Percentiles rank a stretch among this genome's conserved stretches.
Conservation (phyloP, 2,888 invertebrate species). For the Rutpela maculata region DNA sequence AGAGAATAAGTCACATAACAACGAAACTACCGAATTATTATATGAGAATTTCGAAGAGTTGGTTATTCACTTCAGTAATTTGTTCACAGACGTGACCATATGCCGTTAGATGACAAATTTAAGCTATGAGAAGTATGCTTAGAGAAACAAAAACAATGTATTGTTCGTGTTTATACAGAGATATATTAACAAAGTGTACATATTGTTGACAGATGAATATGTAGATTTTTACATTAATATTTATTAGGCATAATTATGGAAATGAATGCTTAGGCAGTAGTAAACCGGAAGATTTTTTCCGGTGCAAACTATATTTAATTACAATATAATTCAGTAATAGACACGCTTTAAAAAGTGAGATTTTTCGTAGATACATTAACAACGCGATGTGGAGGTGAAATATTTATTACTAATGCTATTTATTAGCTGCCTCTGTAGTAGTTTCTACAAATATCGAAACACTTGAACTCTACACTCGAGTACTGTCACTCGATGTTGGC, state of each 20-base stretch:
- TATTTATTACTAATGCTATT: no score
- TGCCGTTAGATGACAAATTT: conserved; percentile 23
- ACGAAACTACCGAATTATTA: conserved; percentile 15
- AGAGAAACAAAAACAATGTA: conserved; percentile 9
- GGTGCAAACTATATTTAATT: no score
- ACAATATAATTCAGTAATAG: no score
- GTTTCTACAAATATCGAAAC: no score
- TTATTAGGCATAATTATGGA: neutral
- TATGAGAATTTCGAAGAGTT: conserved; percentile 15
- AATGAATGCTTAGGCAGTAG: neutral
- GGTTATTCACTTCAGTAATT: conserved; percentile 28
- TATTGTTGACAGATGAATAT: neutral
- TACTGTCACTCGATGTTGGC: no score
- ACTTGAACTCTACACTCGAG: no score
- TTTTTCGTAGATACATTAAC: no score
- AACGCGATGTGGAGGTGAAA: no score
- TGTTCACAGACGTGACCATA: neutral
- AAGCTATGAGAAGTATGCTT: conserved; percentile 27
- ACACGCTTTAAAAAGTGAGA: no score
- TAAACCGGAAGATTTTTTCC: neutral
- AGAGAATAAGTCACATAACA: conserved; percentile 17
- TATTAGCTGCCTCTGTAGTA: no score
- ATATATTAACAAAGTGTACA: neutral
- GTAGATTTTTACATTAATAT: neutral
- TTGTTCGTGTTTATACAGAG: conserved; percentile 19